Base-by-base conservation (phyloP, 1,140 invertebrate species). In the Drosophila nikananu region DNA sequence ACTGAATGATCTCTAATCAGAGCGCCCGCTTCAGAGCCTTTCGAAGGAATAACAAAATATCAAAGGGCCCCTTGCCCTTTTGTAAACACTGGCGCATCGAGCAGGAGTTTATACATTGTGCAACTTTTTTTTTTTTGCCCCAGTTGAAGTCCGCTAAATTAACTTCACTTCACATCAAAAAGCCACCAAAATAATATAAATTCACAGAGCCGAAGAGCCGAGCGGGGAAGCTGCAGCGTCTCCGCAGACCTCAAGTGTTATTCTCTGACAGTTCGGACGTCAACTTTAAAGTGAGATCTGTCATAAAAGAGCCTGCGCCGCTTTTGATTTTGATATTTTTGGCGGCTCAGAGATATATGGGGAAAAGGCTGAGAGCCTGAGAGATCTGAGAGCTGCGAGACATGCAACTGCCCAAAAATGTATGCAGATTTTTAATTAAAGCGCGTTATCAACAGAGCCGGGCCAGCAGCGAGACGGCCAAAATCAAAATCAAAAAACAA, bases 401-500 rank as follows among this genome's bases (percentile, higher is more conserved):
- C 71, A 52, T 52, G 72, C 80, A 83, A 80, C 77, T 71, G 73
- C 84, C 83, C 77, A 87, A 87, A 87, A 87, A 84, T 89, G 81
- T 89, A 87, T 87, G 86, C 84, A 89, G 84, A 87, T 87, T 89
- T 89, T 87, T 84, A 87, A 87, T 89, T 87, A 87, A 87, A 84
- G 65, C 81, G 73, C 77, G 77, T 87, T 87, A 87, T 87, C 84
- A 87, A 84, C 84, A 74, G 64, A 71, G 49, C 37, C 44, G 25
- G 52, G 51, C 66, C 66, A 35, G 25, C 65, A 59, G 55, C 15
- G 27, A 74, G 55, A 54, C 61, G 62, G 49, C 46, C 49, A 62
- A 79, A 70, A 83, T 58, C 6, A 27, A 57, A 44, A 65, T 58
- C 6, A 27, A 57, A 44, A 65, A 42, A 65, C 49, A 79, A 37